phyloP scores from a whole-genome alignment of 2,888 invertebrate species.

The Tipula confusa region DNA sequence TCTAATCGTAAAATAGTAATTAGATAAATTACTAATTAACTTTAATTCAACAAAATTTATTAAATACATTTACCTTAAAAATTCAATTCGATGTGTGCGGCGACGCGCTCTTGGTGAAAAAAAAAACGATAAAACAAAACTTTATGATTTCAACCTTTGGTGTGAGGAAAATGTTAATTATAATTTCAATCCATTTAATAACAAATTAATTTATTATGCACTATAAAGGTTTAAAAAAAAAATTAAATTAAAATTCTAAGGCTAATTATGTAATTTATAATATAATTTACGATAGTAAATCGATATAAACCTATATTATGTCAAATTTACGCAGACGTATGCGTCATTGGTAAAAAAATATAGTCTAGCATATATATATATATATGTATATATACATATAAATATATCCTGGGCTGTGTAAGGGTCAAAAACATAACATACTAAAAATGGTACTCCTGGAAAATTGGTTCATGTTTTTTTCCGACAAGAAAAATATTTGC shows the following conservation, averaged over 20 bases:
- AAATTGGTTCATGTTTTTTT: no score
- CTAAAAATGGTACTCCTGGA: no score
- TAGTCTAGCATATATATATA: no score
- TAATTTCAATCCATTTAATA: not conserved
- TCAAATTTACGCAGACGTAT: not conserved
- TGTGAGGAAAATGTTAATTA: constrained; percentile 13
- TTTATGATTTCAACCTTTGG: not conserved
- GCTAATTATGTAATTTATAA: not conserved
- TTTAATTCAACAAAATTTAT: not conserved
- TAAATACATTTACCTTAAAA: not conserved
- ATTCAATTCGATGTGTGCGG: not conserved
- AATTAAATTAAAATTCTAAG: no score
- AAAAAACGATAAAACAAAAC: not conserved
- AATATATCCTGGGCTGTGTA: no score
- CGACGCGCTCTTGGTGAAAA: not conserved
- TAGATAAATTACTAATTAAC: not conserved
- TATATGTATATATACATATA: no score
- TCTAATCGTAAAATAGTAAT: not conserved
- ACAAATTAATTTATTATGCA: not conserved
- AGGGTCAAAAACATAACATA: no score
- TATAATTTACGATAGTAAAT: not conserved
- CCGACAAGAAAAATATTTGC: no score
- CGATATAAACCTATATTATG: not conserved
- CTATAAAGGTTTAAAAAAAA: not conserved
- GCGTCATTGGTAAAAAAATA: no score